Conservation (phyloP, 2,888 invertebrate genomes). For the Onthophagus sagittarius region DNA sequence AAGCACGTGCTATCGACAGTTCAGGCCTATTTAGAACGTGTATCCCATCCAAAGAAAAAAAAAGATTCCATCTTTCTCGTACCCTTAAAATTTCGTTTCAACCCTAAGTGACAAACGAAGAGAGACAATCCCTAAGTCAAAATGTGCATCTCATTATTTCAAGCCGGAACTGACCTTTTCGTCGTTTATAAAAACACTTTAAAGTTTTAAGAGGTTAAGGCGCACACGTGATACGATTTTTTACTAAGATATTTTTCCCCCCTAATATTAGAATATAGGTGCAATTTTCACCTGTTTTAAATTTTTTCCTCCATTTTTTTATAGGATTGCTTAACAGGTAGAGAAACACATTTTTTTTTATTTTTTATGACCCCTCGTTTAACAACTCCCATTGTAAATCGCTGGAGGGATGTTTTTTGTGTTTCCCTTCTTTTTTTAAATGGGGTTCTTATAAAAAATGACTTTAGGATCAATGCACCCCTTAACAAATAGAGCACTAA, state of each 20-base stretch:
- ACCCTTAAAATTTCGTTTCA: constrained; percentile 8
- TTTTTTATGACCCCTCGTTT: background rate
- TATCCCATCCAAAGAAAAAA: background rate
- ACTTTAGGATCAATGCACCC: background rate
- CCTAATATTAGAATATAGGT: background rate
- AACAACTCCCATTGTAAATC: background rate
- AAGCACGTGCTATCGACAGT: constrained; percentile 32
- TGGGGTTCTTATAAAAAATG: background rate
- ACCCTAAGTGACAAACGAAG: constrained; percentile 12
- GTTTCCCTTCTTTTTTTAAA: background rate
- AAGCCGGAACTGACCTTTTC: constrained; percentile 28
- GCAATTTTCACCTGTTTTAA: background rate
- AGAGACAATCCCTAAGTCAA: constrained; percentile 22
- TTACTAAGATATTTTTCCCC: background rate
- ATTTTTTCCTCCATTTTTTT: background rate
- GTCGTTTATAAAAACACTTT: background rate
- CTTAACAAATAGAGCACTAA: background rate
- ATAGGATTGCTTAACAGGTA: background rate
- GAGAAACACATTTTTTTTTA: background rate
- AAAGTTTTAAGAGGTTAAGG: background rate
- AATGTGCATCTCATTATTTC: constrained; percentile 31
- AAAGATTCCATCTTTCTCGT: background rate
- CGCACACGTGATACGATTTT: background rate
- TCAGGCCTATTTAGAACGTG: constrained; percentile 26
- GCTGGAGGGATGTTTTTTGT: background rate